Evolutionary conservation across 2,113 vertebrate species (phyloP), one percentile per base, ranked within the genome.

Genomic region (Anhinga rufa): DNA sequence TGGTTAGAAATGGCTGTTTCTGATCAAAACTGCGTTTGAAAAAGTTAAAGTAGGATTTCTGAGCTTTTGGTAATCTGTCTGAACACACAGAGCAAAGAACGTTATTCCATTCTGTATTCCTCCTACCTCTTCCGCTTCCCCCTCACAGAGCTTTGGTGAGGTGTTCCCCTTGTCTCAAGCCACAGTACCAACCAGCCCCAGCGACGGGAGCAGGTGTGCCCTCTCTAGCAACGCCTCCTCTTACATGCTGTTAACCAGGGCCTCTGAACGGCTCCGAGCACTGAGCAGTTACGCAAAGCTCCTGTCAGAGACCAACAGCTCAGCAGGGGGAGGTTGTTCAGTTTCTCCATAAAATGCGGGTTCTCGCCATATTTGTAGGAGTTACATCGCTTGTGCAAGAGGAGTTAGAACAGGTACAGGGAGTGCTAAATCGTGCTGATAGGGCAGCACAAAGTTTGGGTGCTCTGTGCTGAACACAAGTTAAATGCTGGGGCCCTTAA

Each of bases 191-290:
- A 6, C 12, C 40, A 28, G 3, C 13, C 13, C 75, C 51, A 22
- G 46, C 3, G 1, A 17, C 2, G 7, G 62, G 51, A 38, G 36
- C 31, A 66, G 22, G 28, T 2, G 5, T 1, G 11, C 4, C 1
- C 12, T 44, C 49, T 81, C 36, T 28, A 19, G 12, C 51, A 21
- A 12, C 28, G 12, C 6, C 8, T 51, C 17, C 49, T n/a, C 19
- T 17, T 18, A 51, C 9, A 0, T 20, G 21, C 46, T 31, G n/a
- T 29, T 40, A 46, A 7, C 38, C 4, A 18, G 29, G 29, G 32
- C 20, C 57, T 52, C 77, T 5, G 24, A 15, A 46, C 55, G 18
- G 6, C 44, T 42, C 64, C 7, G 44, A 24, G 42, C 19, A 15
- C 54, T 4, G 14, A 24, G 8, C 10, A 6, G 26, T 28, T 25